A percentile compares a stretch with the other conserved stretches of the same genome.
phyloP scores from a whole-genome alignment of 2,888 invertebrate species.

The Callimorpha dominula region DNA sequence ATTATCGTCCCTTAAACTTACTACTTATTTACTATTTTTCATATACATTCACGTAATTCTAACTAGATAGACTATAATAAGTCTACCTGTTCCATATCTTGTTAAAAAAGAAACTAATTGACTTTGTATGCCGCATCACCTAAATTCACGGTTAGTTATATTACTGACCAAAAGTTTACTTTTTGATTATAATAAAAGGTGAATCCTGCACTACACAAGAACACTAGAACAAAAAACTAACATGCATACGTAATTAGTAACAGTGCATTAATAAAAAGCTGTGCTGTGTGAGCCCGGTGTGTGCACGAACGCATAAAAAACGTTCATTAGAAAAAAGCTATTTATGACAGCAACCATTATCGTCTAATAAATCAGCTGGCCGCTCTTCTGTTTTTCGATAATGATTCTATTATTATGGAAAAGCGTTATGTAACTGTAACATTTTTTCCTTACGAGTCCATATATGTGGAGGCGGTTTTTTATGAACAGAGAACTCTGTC shows the following conservation, averaged over 20 bases:
- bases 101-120: slow-evolving; percentile 8
- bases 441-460: slow-evolving; percentile 69
- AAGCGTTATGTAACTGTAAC: slow-evolving; percentile 87
- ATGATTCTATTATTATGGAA: slow-evolving; percentile 87
- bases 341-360: slow-evolving; percentile 86
- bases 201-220: slow-evolving; percentile 56
- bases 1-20: background rate
- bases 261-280: slow-evolving; percentile 75
- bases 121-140: slow-evolving; percentile 17
- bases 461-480: slow-evolving; percentile 59
- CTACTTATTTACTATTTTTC: background rate
- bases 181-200: slow-evolving; percentile 68
- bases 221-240: slow-evolving; percentile 53
- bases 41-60: too few species aligned
- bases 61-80: too few species aligned
- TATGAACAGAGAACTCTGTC: background rate
- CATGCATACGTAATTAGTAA: slow-evolving; percentile 75
- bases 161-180: slow-evolving; percentile 39
- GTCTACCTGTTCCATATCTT: background rate
- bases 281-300: slow-evolving; percentile 70
- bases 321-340: slow-evolving; percentile 84
- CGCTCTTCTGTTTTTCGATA: slow-evolving; percentile 87
- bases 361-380: slow-evolving; percentile 87
- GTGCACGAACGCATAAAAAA: slow-evolving; percentile 72
- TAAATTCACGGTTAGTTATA: slow-evolving; percentile 40